Base-by-base conservation (phyloP, 2,797 vertebrate species). In the Scleropages formosus region DNA sequence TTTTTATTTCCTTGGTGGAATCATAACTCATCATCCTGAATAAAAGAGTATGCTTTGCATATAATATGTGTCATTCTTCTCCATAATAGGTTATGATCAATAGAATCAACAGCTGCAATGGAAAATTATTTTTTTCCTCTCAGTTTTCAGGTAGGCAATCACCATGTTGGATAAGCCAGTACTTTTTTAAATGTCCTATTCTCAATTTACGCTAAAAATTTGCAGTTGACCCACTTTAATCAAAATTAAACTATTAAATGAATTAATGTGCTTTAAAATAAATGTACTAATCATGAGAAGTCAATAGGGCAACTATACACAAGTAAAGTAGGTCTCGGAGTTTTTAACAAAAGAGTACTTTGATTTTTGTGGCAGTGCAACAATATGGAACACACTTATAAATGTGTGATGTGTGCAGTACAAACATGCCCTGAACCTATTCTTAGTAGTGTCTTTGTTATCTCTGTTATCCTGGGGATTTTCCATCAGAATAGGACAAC, bases 191-290 rank as follows among this genome's bases (percentile, higher is more conserved):
- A 39, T 31, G 31, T 39, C 6, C 31, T 24, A 70, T 53, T 3
- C 0, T 47, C 53, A 44, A 69, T 51, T 20, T 47, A 24, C 70
- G 26, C 66, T 51, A 51, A n/a, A 69, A 51, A 69, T 69, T 69
- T 69, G 46, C 26, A 47, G 70, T 26, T 70, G 56, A 71, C 68
- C 68, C 71, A 71, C 71, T 53, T 61, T 61, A 3, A 61, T 3
- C 15, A 61, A 61, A 61, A 3, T 8, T 4, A 61, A 8, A 61
- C 51, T 6, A 51, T 51, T 13, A 12, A 51, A n/a, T n/a, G n/a
- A 2, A 39, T 39, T 39, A 39, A 4, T 18, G n/a, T 20, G 61
- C 20, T 61, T 18, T 61, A 18, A 18, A 20, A 20, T 61, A 8
- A 61, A 18, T 20, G 8, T 20, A 2, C 56, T 49, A 49, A 70